Conservation (phyloP, 1,140 invertebrate species). For the Aphidius ervi region DNA sequence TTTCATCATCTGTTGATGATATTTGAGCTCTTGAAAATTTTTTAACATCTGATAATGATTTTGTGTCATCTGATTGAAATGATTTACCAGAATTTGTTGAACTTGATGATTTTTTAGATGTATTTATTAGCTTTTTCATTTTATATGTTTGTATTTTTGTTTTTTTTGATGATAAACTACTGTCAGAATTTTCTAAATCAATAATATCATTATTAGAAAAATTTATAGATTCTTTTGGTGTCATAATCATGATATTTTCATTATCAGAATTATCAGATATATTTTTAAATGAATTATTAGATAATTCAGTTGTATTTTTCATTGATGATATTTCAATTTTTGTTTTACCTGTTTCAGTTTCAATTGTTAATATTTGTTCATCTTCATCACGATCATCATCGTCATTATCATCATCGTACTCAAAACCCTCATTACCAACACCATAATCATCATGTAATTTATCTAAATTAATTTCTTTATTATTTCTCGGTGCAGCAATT, state of each 20-base stretch:
- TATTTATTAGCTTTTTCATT: not conserved
- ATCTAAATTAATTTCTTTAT: conserved; percentile 10
- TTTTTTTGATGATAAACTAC: no score
- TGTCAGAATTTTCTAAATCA: no score
- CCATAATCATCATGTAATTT: conserved; percentile 14
- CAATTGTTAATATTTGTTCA: conserved; percentile 42
- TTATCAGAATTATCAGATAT: not conserved
- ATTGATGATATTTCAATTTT: conserved; percentile 34
- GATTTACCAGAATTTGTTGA: no score
- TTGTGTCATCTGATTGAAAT: not conserved
- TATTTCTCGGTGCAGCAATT: conserved; percentile 29
- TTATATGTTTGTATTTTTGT: no score
- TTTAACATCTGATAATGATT: not conserved
- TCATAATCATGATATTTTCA: no score
- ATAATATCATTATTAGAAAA: no score
- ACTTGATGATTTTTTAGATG: no score
- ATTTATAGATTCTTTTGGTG: no score
- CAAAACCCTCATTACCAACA: conserved; percentile 38
- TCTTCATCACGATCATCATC: not conserved
- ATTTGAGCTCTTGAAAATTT: not conserved
- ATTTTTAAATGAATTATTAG: not conserved
- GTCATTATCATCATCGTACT: conserved; percentile 34
- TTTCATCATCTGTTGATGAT: not conserved
- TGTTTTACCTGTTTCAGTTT: conserved; percentile 37
- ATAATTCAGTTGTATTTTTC: conserved; percentile 6